Evolutionary conservation across 1,140 invertebrate genomes (phyloP).

Genomic region (Conus ventricosus): DNA sequence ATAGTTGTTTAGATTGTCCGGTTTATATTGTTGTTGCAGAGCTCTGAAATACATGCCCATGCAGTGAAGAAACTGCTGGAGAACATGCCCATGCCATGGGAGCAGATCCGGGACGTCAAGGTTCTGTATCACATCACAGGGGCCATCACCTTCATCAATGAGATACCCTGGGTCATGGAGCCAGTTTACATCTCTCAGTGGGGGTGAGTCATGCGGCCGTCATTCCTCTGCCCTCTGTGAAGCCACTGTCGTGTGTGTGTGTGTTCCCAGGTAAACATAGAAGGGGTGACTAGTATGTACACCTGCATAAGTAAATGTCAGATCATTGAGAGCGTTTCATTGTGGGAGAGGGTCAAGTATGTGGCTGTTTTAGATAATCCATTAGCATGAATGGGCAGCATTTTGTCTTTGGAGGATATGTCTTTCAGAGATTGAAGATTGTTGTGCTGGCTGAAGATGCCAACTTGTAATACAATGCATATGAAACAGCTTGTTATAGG

Average conservation of each 20-base stretch:
- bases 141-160: conserved; percentile 99
- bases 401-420: too few species aligned
- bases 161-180: conserved; percentile 99
- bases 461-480: too few species aligned
- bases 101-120: conserved; percentile 98
- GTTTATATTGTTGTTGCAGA: conserved; percentile 68
- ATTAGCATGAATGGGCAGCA: too few species aligned
- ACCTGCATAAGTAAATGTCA: too few species aligned
- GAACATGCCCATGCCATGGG: conserved; percentile 99
- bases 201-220: conserved; percentile 81
- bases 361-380: too few species aligned
- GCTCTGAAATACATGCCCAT: conserved; percentile 99
- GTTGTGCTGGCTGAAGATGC: too few species aligned
- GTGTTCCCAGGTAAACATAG: neutral
- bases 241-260: neutral
- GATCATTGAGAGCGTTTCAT: too few species aligned
- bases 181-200: conserved; percentile 99
- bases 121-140: conserved; percentile 98
- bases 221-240: neutral
- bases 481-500: too few species aligned
- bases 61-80: conserved; percentile 98
- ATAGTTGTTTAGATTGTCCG: too few species aligned
- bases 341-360: too few species aligned
- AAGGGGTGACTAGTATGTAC: too few species aligned
- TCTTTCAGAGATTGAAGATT: too few species aligned